These are phyloP conservation scores for Phasianus colchicus DNA, from an alignment of 2,113 vertebrate species.

Conservation along the genomic window DNA sequence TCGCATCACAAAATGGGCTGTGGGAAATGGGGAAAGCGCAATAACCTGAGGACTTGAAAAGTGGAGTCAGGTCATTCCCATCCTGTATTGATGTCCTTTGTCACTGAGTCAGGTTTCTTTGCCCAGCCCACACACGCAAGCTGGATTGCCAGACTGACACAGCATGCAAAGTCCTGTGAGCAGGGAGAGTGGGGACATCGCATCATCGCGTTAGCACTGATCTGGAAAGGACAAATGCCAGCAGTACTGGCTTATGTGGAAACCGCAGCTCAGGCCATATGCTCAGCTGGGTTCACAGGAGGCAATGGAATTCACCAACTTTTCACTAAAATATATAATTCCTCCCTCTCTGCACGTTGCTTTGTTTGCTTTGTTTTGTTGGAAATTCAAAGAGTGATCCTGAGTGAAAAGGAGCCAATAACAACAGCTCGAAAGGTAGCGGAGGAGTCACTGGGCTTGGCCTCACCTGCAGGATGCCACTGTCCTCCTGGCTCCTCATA, in stretches of 20 bases:
- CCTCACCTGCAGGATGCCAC: neutral
- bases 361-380: neutral
- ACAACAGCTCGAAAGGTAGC: neutral
- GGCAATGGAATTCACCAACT: neutral
- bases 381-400: neutral
- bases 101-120: slow-evolving; percentile 5
- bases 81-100: neutral
- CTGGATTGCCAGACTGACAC: slow-evolving; percentile 14
- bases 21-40: neutral
- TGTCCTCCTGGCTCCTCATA: neutral
- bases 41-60: neutral
- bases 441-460: neutral
- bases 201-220: slow-evolving; percentile 51
- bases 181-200: slow-evolving; percentile 4
- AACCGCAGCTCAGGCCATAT: slow-evolving; percentile 35
- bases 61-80: neutral
- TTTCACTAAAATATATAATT: neutral
- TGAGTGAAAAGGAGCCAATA: neutral
- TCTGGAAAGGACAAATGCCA: slow-evolving; percentile 68
- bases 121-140: neutral
- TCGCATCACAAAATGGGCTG: neutral
- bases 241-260: slow-evolving; percentile 27
- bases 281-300: slow-evolving; percentile 39
- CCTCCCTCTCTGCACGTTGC: neutral
- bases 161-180: slow-evolving; percentile 31